phyloP scores from a whole-genome alignment of 23 tunicate genomes.

The Phallusia fumigata region DNA sequence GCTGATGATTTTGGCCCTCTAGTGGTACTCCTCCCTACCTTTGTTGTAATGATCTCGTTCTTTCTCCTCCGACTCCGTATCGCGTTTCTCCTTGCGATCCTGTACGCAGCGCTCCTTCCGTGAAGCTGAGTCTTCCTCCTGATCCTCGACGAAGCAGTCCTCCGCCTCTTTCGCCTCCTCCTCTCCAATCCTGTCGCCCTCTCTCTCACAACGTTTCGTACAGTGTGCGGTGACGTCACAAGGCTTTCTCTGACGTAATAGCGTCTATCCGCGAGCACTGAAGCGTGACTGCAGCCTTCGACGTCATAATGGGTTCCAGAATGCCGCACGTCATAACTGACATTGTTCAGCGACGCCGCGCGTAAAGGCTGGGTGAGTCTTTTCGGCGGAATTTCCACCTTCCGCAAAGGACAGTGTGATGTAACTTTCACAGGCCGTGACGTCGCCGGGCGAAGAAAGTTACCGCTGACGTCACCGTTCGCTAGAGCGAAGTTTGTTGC shows the following conservation, averaged over 20 bases:
- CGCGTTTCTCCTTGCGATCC: slow-evolving; percentile 1
- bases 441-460: not conserved
- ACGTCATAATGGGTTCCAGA: not conserved
- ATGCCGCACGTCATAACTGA: not conserved
- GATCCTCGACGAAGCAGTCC: not conserved
- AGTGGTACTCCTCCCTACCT: not conserved
- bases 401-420: not conserved
- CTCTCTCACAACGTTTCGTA: not conserved
- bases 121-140: slow-evolving; percentile 6
- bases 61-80: not conserved
- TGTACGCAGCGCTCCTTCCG: slow-evolving; percentile 5
- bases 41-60: not conserved
- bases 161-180: not conserved
- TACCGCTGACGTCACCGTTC: not conserved
- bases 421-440: not conserved
- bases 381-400: not conserved
- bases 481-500: not conserved
- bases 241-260: slow-evolving; percentile 2
- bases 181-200: not conserved
- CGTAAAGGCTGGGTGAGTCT: not conserved
- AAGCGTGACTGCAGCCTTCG: not conserved
- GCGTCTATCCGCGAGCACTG: slow-evolving; percentile 1
- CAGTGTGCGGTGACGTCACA: slow-evolving; percentile 8
- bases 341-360: not conserved
- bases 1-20: too few species aligned